Percentiles rank a stretch among this genome's conserved stretches.
Evolutionary conservation across 2,888 invertebrate species (phyloP).

Genomic region (Drymonia ruficornis): DNA sequence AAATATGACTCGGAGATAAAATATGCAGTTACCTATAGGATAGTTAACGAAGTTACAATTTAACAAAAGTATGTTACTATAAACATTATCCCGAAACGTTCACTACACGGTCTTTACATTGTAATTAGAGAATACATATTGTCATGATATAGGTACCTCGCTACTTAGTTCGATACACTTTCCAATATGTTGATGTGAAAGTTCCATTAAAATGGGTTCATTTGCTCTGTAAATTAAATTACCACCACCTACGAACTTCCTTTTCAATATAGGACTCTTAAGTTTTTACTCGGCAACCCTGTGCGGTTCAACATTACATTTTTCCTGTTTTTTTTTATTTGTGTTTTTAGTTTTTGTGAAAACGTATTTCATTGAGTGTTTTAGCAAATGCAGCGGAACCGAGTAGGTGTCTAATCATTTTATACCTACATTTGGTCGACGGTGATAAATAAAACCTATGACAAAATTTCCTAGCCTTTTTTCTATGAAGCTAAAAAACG

Average conservation of each 20-base stretch:
- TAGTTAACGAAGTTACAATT: no score
- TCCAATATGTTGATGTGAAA: constrained; percentile 20
- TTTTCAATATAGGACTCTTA: constrained; percentile 11
- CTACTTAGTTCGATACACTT: not conserved
- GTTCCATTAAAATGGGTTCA: constrained; percentile 26
- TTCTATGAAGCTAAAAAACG: constrained; percentile 4
- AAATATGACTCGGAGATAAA: not conserved
- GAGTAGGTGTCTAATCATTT: not conserved
- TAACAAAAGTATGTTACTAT: no score
- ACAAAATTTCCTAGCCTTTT: constrained; percentile 3
- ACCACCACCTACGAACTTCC: constrained; percentile 16
- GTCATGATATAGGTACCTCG: no score
- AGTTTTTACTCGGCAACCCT: not conserved
- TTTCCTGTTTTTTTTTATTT: constrained; percentile 13
- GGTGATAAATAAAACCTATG: constrained; percentile 10
- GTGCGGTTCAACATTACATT: constrained; percentile 4
- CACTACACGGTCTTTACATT: no score
- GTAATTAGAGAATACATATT: no score
- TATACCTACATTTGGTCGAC: not conserved
- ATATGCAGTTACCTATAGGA: no score
- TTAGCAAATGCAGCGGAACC: constrained; percentile 2
- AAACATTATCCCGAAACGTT: not conserved
- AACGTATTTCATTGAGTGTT: not conserved
- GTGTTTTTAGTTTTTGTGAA: constrained; percentile 12
- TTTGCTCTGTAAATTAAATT: constrained; percentile 16